A percentile compares a stretch with the other conserved stretches of the same genome.
These are phyloP conservation scores for Orchesellides sinensis DNA, from an alignment of 2,888 invertebrate genomes.

Conservation along the genomic window DNA sequence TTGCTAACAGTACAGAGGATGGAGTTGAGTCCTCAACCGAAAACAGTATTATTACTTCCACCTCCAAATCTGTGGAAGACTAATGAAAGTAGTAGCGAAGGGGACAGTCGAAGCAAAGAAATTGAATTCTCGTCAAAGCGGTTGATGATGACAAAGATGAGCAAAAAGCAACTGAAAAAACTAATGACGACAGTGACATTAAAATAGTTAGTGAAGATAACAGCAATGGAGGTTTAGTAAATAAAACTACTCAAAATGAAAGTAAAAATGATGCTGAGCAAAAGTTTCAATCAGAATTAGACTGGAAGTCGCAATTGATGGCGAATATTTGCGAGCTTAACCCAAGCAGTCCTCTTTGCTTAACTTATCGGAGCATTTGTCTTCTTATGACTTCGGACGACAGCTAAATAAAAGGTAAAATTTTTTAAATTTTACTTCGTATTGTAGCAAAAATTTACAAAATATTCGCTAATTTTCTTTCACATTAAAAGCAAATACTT, in stretches of 20 bases:
- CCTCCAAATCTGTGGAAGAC: neutral
- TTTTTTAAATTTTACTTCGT: too few species aligned
- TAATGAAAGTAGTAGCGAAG: slow-evolving; percentile 18
- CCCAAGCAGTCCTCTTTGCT: slow-evolving; percentile 55
- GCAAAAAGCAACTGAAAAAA: slow-evolving; percentile 22
- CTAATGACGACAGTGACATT: slow-evolving; percentile 2
- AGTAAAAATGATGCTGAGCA: slow-evolving; percentile 11
- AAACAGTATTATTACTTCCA: slow-evolving; percentile 7
- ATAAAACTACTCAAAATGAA: neutral
- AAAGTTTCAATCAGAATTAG: slow-evolving; percentile 43
- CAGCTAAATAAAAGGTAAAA: neutral
- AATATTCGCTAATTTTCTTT: too few species aligned
- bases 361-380: slow-evolving; percentile 57
- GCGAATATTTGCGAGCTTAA: slow-evolving; percentile 52
- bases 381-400: slow-evolving; percentile 52
- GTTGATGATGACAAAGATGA: slow-evolving; percentile 2
- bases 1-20: neutral
- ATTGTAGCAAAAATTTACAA: too few species aligned
- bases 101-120: neutral
- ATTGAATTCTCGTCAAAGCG: neutral
- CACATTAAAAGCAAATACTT: too few species aligned
- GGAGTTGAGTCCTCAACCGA: slow-evolving; percentile 11
- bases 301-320: slow-evolving; percentile 62
- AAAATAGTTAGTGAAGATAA: neutral
- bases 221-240: neutral